Evolutionary conservation across 1,140 invertebrate species (phyloP).

Genomic region (Pygmarrhopalites habei): DNA sequence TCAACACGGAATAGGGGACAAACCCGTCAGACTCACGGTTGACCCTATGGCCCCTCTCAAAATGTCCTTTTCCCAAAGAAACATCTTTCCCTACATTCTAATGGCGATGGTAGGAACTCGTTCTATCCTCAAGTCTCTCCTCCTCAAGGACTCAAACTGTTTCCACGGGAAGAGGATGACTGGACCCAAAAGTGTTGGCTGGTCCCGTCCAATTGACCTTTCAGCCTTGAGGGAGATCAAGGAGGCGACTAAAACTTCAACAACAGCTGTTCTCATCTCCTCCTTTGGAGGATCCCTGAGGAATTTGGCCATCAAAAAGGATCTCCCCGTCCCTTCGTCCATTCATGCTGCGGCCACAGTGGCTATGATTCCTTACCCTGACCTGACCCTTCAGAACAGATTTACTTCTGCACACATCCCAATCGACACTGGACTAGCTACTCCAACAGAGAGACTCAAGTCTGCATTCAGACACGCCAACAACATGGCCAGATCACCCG

Average conservation of each 20-base stretch:
- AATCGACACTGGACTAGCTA: slow-evolving; percentile 18
- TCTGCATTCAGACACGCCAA: slow-evolving; percentile 13
- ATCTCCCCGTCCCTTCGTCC: not conserved
- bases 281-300: slow-evolving; percentile 14
- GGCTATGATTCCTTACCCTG: slow-evolving; percentile 28
- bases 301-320: slow-evolving; percentile 14
- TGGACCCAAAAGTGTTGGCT: slow-evolving; percentile 28
- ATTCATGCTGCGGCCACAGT: slow-evolving; percentile 16
- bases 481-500: slow-evolving; percentile 12
- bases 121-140: slow-evolving; percentile 23
- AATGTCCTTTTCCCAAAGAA: not conserved
- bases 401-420: slow-evolving; percentile 34
- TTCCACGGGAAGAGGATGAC: slow-evolving; percentile 31
- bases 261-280: slow-evolving; percentile 20
- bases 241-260: slow-evolving; percentile 16
- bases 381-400: slow-evolving; percentile 24
- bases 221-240: slow-evolving; percentile 14
- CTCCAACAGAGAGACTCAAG: slow-evolving; percentile 16
- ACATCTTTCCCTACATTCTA: slow-evolving; percentile 15
- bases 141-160: slow-evolving; percentile 31
- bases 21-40: slow-evolving; percentile 20
- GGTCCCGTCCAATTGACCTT: slow-evolving; percentile 17
- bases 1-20: slow-evolving; percentile 25
- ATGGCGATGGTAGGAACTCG: slow-evolving; percentile 16
- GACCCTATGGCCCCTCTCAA: slow-evolving; percentile 23